Base-by-base conservation (phyloP, 2,888 invertebrate species). In the Nymphalis c-album region DNA sequence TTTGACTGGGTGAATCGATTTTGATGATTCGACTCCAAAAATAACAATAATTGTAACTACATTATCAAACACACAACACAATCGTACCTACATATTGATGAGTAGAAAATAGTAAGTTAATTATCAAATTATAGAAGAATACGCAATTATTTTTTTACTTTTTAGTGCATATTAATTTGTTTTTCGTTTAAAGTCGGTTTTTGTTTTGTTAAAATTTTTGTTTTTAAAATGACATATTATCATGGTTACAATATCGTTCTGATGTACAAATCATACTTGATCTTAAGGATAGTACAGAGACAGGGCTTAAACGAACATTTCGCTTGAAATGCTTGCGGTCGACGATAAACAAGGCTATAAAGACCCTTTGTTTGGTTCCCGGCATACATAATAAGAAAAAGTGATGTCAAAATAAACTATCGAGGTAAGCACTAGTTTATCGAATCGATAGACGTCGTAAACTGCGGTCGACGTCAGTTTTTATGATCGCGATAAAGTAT, bases 281-380 rank as follows among this genome's bases (percentile, higher is more conserved):
- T 64, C 45, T 22, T 64, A 67, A 62, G 59, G 60, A 73, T 64
- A 64, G 47, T 58, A 51, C 50, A 22, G 63, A 26, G n/a, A 69
- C 64, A 57, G 31, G 67, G 57, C 65, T 74, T 75, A 72, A 75
- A 73, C 77, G 77, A 72, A 75, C 78, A 76, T 79, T 80, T 80
- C 77, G 77, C 75, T 77, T 74, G 75, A 80, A 81, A 80, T 76
- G 76, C 78, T 81, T 80, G 80, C 78, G 80, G 82, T 76, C 76
- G 76, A 72, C 82, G 77, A 84, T 86, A 85, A 85, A 85, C 85
- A 82, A 80, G 79, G 69, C 74, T 76, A 78, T 82, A 83, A 85
- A 84, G 78, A 79, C 75, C 78, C 77, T 84, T 85, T 84, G 83
- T 84, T 80, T 76, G 77, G 77, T 78, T 76, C 71, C 73, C 76